A percentile compares a stretch with the other conserved stretches of the same genome.
phyloP scores from a whole-genome alignment of 2,113 vertebrate species.

The Pachyramphus minor region DNA sequence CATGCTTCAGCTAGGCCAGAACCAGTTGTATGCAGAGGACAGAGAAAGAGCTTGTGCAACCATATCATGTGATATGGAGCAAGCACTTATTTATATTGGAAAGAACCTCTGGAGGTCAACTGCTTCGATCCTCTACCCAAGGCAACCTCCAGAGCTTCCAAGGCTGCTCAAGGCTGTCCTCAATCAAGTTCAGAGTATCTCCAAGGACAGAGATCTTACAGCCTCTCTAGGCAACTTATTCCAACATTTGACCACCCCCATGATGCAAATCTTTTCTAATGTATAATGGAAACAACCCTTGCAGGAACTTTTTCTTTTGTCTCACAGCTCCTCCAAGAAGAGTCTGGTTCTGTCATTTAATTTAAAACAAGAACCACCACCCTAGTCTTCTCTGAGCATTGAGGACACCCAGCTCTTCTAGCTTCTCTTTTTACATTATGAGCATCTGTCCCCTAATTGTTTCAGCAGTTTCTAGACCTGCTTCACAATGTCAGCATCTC shows the following conservation, averaged over 20 bases:
- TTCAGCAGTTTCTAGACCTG: neutral
- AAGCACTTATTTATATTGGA: neutral
- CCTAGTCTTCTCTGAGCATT: neutral
- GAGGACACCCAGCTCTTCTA: neutral
- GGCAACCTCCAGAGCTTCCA: neutral
- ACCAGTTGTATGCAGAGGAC: neutral
- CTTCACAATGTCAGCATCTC: neutral
- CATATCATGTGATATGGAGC: accelerated
- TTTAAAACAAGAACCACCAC: neutral
- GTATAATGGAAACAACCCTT: neutral
- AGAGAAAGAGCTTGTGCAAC: neutral
- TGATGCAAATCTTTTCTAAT: neutral
- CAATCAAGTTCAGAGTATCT: neutral
- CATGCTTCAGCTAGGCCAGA: neutral
- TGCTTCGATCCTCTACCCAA: neutral
- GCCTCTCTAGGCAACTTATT: neutral
- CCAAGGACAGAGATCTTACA: neutral
- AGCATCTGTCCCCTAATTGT: neutral
- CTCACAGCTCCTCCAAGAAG: neutral
- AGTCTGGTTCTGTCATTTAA: neutral
- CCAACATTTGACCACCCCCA: neutral
- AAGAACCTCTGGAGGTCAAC: neutral
- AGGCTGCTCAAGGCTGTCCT: neutral
- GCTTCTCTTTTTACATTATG: neutral
- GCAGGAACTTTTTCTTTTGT: neutral